These are phyloP conservation scores for Paralvinella palmiformis DNA, from an alignment of 1,140 invertebrate genomes.

Conservation along the genomic window DNA sequence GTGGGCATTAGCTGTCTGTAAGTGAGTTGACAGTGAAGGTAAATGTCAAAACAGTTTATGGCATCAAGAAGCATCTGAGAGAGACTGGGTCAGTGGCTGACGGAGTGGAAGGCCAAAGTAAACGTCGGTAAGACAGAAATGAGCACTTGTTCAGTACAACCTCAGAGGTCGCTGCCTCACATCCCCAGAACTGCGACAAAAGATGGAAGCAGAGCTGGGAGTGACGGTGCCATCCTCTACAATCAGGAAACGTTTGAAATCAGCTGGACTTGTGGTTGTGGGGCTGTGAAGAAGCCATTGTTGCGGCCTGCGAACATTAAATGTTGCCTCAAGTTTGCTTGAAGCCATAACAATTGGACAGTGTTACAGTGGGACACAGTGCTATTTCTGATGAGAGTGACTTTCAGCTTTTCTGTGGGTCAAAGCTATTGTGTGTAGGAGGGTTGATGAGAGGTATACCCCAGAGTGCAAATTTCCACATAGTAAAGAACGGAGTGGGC, in stretches of 20 bases:
- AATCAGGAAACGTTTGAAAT: neutral
- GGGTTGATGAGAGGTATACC: too few relatives aligned
- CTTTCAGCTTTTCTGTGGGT: constrained; percentile 8
- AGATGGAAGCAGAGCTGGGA: neutral
- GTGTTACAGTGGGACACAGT: neutral
- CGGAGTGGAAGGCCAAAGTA: constrained; percentile 4
- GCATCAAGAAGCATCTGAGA: neutral
- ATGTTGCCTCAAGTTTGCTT: neutral
- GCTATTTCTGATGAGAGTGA: neutral
- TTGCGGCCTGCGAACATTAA: constrained; percentile 7
- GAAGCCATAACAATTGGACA: neutral
- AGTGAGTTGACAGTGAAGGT: constrained; percentile 1
- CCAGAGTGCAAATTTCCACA: too few relatives aligned
- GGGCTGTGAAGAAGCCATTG: constrained; percentile 3
- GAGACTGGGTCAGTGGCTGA: neutral
- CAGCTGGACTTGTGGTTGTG: constrained; percentile 1
- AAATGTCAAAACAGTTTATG: neutral
- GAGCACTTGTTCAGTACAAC: neutral
- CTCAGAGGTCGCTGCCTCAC: constrained; percentile 3
- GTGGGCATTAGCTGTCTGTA: neutral
- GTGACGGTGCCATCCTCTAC: neutral
- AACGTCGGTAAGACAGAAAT: neutral
- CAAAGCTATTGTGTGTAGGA: too few relatives aligned
- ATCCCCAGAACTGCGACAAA: neutral
- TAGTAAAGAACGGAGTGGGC: too few relatives aligned